These are phyloP conservation scores for Margaritifera margaritifera DNA, from an alignment of 2,888 invertebrate genomes.

Conservation along the genomic window DNA sequence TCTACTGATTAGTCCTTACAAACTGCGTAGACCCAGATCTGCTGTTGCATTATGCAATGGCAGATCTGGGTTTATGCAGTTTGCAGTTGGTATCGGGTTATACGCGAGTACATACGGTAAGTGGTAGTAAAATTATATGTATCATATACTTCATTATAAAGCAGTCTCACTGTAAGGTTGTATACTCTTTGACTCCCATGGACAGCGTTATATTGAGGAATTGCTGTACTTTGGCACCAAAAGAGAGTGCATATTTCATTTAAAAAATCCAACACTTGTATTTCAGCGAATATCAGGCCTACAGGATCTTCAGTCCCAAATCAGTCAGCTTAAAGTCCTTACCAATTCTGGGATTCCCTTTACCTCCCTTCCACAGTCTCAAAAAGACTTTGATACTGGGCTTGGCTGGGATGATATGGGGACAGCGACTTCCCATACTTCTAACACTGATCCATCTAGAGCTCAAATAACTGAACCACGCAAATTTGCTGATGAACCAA, in stretches of 20 bases:
- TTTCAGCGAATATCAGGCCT: slow-evolving; percentile 59
- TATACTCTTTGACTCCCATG: neutral
- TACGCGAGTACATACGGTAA: no score
- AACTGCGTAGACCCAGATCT: no score
- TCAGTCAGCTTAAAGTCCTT: slow-evolving; percentile 51
- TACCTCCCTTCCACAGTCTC: slow-evolving; percentile 28
- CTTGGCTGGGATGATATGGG: slow-evolving; percentile 41
- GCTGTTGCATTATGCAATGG: no score
- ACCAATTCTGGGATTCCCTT: slow-evolving; percentile 35
- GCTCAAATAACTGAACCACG: slow-evolving; percentile 32
- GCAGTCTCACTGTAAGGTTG: neutral
- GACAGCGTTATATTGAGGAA: neutral
- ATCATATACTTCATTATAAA: neutral
- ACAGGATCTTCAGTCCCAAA: slow-evolving; percentile 57
- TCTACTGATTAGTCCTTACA: no score
- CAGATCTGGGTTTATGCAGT: no score
- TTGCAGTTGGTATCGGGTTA: no score
- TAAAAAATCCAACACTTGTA: neutral
- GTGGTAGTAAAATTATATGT: no score
- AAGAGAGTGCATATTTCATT: no score
- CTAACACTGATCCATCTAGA: slow-evolving; percentile 22
- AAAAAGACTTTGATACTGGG: slow-evolving; percentile 42
- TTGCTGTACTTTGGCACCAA: neutral
- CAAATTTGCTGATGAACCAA: slow-evolving; percentile 20
- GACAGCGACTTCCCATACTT: slow-evolving; percentile 28